phyloP scores from a whole-genome alignment of 2,888 invertebrate species.

The Platypus cylindrus region DNA sequence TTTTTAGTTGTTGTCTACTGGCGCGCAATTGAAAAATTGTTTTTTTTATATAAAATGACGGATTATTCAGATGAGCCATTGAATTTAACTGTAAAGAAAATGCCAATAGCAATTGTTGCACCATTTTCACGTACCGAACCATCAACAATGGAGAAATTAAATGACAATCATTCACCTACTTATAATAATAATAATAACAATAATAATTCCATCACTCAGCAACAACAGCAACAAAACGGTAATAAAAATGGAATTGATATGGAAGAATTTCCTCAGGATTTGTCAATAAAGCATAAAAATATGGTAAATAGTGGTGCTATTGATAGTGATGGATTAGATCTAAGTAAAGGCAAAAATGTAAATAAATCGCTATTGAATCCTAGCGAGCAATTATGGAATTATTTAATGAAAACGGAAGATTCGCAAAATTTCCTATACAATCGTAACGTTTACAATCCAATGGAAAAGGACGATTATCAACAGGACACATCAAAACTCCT shows the following conservation, averaged over 20 bases:
- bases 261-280: slow-evolving; percentile 34
- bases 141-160: slow-evolving; percentile 20
- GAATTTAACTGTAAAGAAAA: slow-evolving; percentile 39
- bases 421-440: slow-evolving; percentile 34
- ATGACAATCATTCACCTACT: slow-evolving; percentile 14
- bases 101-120: slow-evolving; percentile 42
- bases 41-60: slow-evolving; percentile 2
- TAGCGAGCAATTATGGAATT: slow-evolving; percentile 28
- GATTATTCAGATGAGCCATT: slow-evolving; percentile 33
- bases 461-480: slow-evolving; percentile 25
- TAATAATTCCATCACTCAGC: background rate
- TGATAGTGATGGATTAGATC: slow-evolving; percentile 22
- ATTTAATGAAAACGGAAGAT: slow-evolving; percentile 27
- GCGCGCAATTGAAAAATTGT: too few species aligned
- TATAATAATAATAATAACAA: slow-evolving; percentile 8
- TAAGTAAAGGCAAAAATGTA: slow-evolving; percentile 20
- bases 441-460: slow-evolving; percentile 30
- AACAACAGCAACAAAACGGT: slow-evolving; percentile 19
- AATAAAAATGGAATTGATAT: slow-evolving; percentile 26
- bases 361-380: slow-evolving; percentile 18
- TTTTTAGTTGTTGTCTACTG: slow-evolving; percentile 8
- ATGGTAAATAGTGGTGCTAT: too few species aligned
- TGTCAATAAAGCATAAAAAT: slow-evolving; percentile 26
- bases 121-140: slow-evolving; percentile 29
- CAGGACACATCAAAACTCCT: slow-evolving; percentile 18